These are phyloP conservation scores for Condylura cristata DNA, from an alignment of 2,113 vertebrate species.

Conservation along the genomic window DNA sequence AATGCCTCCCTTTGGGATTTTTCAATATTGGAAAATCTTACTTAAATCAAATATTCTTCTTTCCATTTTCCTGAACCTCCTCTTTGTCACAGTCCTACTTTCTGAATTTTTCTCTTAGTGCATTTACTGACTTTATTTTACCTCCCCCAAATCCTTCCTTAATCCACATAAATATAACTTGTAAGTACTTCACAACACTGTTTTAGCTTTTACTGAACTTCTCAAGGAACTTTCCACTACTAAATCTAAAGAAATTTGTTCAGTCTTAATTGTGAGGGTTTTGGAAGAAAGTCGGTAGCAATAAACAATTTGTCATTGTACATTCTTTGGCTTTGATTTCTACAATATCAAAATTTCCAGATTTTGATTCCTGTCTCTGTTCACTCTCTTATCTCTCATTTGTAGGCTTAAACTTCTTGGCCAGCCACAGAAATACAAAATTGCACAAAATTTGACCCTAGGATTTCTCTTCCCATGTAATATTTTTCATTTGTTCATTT, in stretches of 20 bases:
- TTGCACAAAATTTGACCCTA: background rate
- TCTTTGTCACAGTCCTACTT: background rate
- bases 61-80: background rate
- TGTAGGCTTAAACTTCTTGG: background rate
- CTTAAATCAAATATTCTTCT: background rate
- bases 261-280: background rate
- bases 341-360: background rate
- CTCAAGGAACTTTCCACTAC: background rate
- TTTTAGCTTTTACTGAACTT: background rate
- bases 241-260: background rate
- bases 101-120: background rate
- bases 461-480: background rate
- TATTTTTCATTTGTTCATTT: background rate
- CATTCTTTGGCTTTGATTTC: background rate
- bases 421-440: background rate
- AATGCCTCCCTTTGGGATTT: background rate
- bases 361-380: slow-evolving; percentile 2
- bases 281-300: background rate
- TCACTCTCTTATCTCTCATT: background rate
- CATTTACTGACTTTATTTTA: background rate
- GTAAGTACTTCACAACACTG: background rate
- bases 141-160: background rate
- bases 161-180: background rate
- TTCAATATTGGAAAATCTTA: slow-evolving; percentile 9
- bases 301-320: background rate